Conservation (phyloP, 2,888 invertebrate genomes). For the Dolomedes plantarius region DNA sequence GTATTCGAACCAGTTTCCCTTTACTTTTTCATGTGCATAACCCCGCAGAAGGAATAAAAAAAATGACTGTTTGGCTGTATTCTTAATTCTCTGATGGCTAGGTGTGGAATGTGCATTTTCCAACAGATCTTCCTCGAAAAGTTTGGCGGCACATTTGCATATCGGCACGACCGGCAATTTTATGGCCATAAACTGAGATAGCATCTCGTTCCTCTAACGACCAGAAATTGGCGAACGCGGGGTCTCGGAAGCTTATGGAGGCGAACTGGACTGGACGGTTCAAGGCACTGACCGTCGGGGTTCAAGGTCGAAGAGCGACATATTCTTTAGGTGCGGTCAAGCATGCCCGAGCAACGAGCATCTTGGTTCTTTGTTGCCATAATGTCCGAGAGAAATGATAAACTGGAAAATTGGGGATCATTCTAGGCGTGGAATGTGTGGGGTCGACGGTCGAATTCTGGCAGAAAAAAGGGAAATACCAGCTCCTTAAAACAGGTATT, state of each 20-base stretch:
- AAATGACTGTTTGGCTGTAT: too few relatives aligned
- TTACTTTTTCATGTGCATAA: too few relatives aligned
- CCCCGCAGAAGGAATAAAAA: too few relatives aligned
- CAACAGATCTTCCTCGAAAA: too few relatives aligned
- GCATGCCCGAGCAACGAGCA: neutral
- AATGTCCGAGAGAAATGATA: neutral
- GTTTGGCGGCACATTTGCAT: too few relatives aligned
- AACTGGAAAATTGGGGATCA: neutral
- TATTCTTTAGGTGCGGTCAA: neutral
- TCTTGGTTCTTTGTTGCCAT: neutral
- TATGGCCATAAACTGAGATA: neutral
- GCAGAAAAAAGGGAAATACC: neutral
- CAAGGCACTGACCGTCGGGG: constrained; percentile 1
- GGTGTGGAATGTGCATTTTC: too few relatives aligned
- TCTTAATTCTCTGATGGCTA: too few relatives aligned
- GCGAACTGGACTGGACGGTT: neutral
- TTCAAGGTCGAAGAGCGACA: neutral
- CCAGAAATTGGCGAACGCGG: neutral
- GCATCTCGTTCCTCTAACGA: neutral
- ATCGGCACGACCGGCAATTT: neutral
- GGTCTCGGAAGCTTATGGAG: neutral
- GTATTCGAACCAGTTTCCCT: too few relatives aligned
- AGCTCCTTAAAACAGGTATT: too few relatives aligned
- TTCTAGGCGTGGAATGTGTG: neutral
- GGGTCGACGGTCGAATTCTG: neutral